Evolutionary conservation across 23 tunicate genomes (phyloP).

Genomic region (Ascidia mentula): DNA sequence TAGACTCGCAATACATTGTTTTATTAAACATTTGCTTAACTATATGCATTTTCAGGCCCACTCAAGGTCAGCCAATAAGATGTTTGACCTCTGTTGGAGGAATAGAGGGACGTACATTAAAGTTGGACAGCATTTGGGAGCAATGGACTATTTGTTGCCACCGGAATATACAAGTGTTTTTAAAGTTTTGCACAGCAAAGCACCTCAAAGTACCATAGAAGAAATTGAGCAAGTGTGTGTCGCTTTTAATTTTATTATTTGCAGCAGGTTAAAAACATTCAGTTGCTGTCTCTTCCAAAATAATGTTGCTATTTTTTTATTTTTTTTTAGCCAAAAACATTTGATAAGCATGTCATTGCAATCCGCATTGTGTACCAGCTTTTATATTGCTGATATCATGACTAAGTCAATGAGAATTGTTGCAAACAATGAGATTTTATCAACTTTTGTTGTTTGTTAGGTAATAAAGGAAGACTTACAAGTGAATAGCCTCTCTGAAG

Average conservation of each 20-base stretch:
- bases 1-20: too few species aligned
- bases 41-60: slow-evolving; percentile 39
- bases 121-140: slow-evolving; percentile 94
- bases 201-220: slow-evolving; percentile 73
- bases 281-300: too few species aligned
- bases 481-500: slow-evolving; percentile 49
- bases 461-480: slow-evolving; percentile 67
- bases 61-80: slow-evolving; percentile 65
- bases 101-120: slow-evolving; percentile 93
- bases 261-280: too few species aligned
- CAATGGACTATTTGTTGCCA: slow-evolving; percentile 93
- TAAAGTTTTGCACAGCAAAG: slow-evolving; percentile 86
- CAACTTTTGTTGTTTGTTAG: neutral
- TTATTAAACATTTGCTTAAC: too few species aligned
- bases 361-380: too few species aligned
- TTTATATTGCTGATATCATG: too few species aligned
- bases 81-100: slow-evolving; percentile 71
- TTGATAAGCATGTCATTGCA: too few species aligned
- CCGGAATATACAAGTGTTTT: slow-evolving; percentile 68
- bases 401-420: too few species aligned
- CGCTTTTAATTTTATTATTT: too few species aligned
- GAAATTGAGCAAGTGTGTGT: slow-evolving; percentile 66
- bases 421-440: too few species aligned
- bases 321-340: too few species aligned
- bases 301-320: too few species aligned